These are phyloP conservation scores for Cantharis nigra DNA, from an alignment of 2,888 invertebrate species.

Conservation along the genomic window DNA sequence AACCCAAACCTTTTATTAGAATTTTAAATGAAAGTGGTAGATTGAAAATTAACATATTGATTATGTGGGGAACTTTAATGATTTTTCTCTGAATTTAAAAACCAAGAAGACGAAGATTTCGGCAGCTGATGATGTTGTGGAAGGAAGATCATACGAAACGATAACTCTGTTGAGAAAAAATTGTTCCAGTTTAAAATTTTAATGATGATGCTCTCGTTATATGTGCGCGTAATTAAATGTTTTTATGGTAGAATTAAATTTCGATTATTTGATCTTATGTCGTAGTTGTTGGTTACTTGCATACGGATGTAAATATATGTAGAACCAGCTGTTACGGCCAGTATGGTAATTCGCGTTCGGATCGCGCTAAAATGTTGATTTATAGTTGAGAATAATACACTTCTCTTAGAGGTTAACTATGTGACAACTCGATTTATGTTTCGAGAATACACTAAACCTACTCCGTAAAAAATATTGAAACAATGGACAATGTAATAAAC, in stretches of 20 bases:
- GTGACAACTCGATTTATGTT: conserved; percentile 39
- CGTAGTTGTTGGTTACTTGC: conserved; percentile 40
- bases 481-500: conserved; percentile 41
- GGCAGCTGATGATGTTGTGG: neutral
- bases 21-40: neutral
- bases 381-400: conserved; percentile 40
- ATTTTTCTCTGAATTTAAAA: neutral
- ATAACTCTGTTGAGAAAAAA: neutral
- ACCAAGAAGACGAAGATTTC: neutral
- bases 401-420: conserved; percentile 31
- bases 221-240: neutral
- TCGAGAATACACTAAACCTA: conserved; percentile 40
- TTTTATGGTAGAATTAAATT: neutral
- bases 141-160: neutral
- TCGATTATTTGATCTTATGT: neutral
- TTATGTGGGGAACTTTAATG: neutral
- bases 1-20: neutral
- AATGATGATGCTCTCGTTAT: neutral
- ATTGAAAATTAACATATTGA: neutral
- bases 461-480: conserved; percentile 39
- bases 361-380: conserved; percentile 43
- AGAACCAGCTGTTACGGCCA: conserved; percentile 47
- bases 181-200: neutral
- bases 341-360: conserved; percentile 48
- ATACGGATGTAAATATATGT: conserved; percentile 47